Evolutionary conservation across 2,888 invertebrate genomes (phyloP), one percentile per base, ranked within the genome.

Genomic region (Byasa hedistus): DNA sequence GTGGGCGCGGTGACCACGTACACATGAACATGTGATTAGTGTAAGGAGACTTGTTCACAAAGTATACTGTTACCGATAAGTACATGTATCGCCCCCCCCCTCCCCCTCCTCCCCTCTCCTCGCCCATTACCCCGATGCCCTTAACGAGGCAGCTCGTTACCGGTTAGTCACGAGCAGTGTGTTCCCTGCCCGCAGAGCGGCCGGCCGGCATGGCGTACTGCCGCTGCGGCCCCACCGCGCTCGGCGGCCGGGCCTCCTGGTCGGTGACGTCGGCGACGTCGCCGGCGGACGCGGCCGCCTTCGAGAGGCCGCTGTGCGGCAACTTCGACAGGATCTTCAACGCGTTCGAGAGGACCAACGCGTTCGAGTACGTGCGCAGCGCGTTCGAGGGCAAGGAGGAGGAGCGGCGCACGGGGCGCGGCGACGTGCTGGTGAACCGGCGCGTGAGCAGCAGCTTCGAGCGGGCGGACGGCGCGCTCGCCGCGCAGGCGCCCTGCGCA

Each of bases 221-320:
- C 77, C 86, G 90, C 67, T 90, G 87, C 78, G 89, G 90, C 24
- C 89, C 89, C 51, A 90, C 89, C 17, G 89, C 90, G 36, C 84
- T 91, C 77, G 89, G 89, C 69, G 90, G 84, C 83, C 84, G 91
- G 71, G 85, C 88, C n/a, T 91, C 92, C 23, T 95, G 95, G 94
- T 89, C 93, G 64, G 92, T 93, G n/a, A n/a, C n/a, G n/a, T n/a
- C n/a, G n/a, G n/a, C n/a, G 48, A 85, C 87, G 57, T 73, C 72
- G 62, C 74, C 85, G 57, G 75, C 83, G 68, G 83, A 86, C 69
- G 77, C 81, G 65, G 88, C 84, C 81, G 78, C 79, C 75, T 89
- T 79, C 77, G 86, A 87, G 67, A 80, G 91, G 17, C 91, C 91
- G 5, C 78, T 91, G 66, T 91, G 91, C 78, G 91, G 89, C 51